Percentiles rank a stretch among this genome's conserved stretches.
phyloP scores from a whole-genome alignment of 1,140 invertebrate species.

The Heliconius hewitsoni region DNA sequence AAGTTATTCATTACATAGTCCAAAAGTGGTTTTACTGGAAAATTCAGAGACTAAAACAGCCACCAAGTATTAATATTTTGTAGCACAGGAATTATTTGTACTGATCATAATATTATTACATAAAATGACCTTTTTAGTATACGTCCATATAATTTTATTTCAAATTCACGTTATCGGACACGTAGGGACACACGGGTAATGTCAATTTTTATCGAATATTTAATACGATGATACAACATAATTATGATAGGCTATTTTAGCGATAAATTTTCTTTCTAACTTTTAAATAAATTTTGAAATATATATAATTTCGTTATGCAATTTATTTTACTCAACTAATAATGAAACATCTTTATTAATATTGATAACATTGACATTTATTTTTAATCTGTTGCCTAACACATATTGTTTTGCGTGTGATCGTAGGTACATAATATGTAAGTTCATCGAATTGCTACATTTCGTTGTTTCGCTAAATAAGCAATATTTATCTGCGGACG shows the following conservation, averaged over 20 bases:
- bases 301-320: background rate
- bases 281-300: conserved; percentile 3
- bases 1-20: background rate
- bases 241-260: background rate
- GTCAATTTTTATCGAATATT: conserved; percentile 18
- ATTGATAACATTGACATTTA: background rate
- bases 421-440: background rate
- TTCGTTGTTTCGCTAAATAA: conserved; percentile 13
- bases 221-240: conserved; percentile 7
- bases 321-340: conserved; percentile 8
- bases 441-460: background rate
- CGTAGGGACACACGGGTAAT: conserved; percentile 18
- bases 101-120: background rate
- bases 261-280: background rate
- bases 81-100: background rate
- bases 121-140: background rate
- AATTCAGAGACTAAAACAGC: background rate
- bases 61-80: too few relatives aligned
- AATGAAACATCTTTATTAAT: conserved; percentile 9
- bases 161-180: conserved; percentile 40
- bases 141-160: background rate
- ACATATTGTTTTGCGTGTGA: conserved; percentile 4
- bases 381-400: conserved; percentile 4
- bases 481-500: background rate
- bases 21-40: background rate